Base-by-base conservation (phyloP, 2,797 vertebrate species). In the Hippoglossus hippoglossus region DNA sequence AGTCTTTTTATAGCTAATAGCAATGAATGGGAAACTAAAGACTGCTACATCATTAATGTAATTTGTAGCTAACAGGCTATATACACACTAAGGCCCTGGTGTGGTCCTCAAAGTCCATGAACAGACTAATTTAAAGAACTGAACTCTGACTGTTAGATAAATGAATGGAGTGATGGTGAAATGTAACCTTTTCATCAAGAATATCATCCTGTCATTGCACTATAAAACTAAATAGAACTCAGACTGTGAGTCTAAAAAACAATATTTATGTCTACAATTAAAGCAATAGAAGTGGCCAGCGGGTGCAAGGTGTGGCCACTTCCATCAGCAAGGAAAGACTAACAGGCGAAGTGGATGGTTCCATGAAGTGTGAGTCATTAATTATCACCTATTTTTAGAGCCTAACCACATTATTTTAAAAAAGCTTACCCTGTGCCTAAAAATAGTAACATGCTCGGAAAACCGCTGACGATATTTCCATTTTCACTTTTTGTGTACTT, bases 361-460 rank as follows among this genome's bases (percentile, higher is more conserved):
- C 58, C 60, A 58, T 61, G 53, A 75, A 79, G 60, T 59, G 47
- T 80, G 83, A 86, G 53, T 90, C 80, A 82, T 81, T 78, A 67
- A 66, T 66, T 76, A 70, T 61, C 70, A 82, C 56, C 67, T 86
- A 34, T 77, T 77, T 65, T 75, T 57, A 61, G 46, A 80, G 57
- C 53, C 83, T 62, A 78, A 52, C 75, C 75, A 77, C 71, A 63
- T 73, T 15, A 18, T 77, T 78, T 57, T 53, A 18, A 46, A 68
- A 85, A 77, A 72, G 39, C 67, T 50, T 50, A 36, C 61, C 19
- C 41, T 63, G 63, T 57, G 53, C 12, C 71, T 88, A 81, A 87
- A 91, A 84, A 91, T 86, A 91, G 36, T 39, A 61, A 34, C 55
- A 46, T 36, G 49, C 44, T 82, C 63, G 78, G 80, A 87, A 92